phyloP scores from a whole-genome alignment of 1,140 invertebrate genomes.

The Solenopsis fugax region DNA sequence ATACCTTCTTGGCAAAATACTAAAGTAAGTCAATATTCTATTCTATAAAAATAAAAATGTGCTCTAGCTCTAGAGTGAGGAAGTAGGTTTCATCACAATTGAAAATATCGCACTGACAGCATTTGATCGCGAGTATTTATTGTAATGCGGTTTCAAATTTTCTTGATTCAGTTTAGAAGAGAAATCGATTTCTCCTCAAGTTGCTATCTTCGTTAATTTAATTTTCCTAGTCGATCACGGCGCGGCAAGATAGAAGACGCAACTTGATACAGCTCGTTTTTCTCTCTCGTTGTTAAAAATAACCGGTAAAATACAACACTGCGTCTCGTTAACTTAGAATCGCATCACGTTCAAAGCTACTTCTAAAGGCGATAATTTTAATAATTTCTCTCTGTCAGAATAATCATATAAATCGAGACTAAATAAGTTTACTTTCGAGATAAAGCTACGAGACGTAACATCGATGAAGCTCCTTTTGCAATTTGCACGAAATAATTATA shows the following conservation, averaged over 20 bases:
- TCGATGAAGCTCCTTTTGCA: neutral
- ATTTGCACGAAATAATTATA: conserved; percentile 11
- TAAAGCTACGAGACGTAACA: neutral
- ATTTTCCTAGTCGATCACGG: conserved; percentile 3
- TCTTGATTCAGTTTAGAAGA: conserved; percentile 11
- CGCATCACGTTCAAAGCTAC: neutral
- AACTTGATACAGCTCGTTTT: conserved; percentile 45
- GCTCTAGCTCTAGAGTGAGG: neutral
- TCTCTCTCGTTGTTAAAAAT: conserved; percentile 31
- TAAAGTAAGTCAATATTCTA: no score
- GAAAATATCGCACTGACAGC: neutral
- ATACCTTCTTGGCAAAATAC: no score
- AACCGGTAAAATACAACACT: conserved; percentile 18
- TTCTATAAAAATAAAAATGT: neutral
- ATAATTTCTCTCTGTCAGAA: neutral
- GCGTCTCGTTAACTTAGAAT: neutral
- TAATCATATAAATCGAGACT: neutral
- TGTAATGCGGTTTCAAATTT: neutral
- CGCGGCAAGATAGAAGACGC: neutral
- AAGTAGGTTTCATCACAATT: neutral
- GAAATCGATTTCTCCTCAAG: conserved; percentile 32
- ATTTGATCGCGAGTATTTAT: conserved; percentile 1
- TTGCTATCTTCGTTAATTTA: conserved; percentile 38
- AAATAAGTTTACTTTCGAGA: neutral
- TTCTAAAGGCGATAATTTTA: neutral